Base-by-base conservation (phyloP, 2,888 invertebrate genomes). In the Sesia apiformis region DNA sequence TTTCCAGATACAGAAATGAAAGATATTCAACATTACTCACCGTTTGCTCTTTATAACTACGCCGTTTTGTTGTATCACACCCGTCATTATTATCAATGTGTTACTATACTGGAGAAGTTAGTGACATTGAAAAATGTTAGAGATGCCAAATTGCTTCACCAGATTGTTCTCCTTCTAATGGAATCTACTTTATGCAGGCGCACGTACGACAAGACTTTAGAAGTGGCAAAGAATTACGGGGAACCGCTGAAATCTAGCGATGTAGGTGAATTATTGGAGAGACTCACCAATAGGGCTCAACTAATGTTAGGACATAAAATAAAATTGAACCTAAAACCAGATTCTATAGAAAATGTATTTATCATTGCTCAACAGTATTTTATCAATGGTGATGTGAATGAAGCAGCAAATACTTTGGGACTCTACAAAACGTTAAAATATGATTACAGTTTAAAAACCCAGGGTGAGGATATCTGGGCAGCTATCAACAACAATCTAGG, bases 401-500 rank as follows among this genome's bases (percentile, higher is more conserved):
- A 85, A 50, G 74, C 90, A 38, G 74, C 85, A 7, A 74, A 76
- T 39, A 84, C 81, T 42, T 61, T 90, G 54, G 83, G 81, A 1
- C 77, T 76, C 57, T 86, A 87, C 58, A 81, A 72, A 66, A 78
- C 77, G 49, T 60, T 87, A 38, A 80, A 84, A 61, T 76, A 79
- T 58, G 76, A 75, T 58, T 87, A 88, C 67, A 79, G 84, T 67
- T 62, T 84, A 51, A 84, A 81, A 64, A 74, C 76, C 38, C 84
- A 88, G 63, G 86, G 87, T 5, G 88, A 90, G 72, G 90, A 90
- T 55, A 84, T 89, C 50, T 89, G 88, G 89, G 86, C 90, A 57
- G 88, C 89, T 40, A 78, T 94, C 67, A 94, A 94, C 71, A 97
- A 96, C 72, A 96, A 97, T 70, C 91, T 96, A 71, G 96, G 94